Percentiles rank a stretch among this genome's conserved stretches.
phyloP scores from a whole-genome alignment of 2,888 invertebrate genomes.

The Eupithecia inturbata region DNA sequence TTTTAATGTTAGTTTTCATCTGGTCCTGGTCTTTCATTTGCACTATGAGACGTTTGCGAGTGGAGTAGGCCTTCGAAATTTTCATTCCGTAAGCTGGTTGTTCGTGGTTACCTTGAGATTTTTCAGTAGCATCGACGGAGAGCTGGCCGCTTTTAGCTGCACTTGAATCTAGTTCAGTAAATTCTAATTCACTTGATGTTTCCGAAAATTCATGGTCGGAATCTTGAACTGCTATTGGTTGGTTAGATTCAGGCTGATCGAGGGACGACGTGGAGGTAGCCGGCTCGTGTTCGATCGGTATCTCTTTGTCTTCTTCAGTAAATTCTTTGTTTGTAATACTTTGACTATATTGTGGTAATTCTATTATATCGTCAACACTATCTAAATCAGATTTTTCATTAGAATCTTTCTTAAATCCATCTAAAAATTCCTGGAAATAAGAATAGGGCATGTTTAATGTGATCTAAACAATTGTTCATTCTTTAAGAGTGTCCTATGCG shows the following conservation, averaged over 20 bases:
- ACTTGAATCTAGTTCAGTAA: neutral
- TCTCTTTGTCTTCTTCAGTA: neutral
- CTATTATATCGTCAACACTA: neutral
- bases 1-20: neutral
- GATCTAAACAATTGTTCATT: neutral
- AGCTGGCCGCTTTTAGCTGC: neutral
- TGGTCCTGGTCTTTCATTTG: neutral
- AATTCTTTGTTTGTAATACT: neutral
- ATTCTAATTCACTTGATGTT: neutral
- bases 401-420: neutral
- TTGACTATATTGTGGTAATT: neutral
- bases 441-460: neutral
- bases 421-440: neutral
- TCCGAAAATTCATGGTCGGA: neutral
- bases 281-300: neutral
- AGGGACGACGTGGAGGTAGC: neutral
- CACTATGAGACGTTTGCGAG: neutral
- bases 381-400: neutral
- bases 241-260: neutral
- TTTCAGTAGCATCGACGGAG: neutral
- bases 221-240: conserved; percentile 1
- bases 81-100: neutral
- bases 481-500: neutral
- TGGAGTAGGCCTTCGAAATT: neutral
- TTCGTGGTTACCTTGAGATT: neutral